Percentiles rank a stretch among this genome's conserved stretches.
Evolutionary conservation across 2,888 invertebrate genomes (phyloP).

Genomic region (Nephrotoma appendiculata): DNA sequence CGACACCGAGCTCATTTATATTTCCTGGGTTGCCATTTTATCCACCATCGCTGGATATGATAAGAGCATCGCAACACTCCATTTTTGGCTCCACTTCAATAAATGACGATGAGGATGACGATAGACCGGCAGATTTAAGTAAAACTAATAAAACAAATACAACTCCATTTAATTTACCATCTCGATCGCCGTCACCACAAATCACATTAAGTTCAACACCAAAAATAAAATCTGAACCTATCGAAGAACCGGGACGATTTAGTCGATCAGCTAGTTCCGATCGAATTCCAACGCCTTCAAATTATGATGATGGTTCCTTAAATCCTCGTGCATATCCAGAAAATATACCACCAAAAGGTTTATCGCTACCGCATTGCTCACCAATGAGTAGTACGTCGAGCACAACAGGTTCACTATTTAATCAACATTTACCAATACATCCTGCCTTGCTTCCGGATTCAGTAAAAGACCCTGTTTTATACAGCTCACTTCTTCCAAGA

Average conservation of each 20-base stretch:
- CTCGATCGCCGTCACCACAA: constrained; percentile 16
- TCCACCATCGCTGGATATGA: constrained; percentile 28
- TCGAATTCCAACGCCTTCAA: background rate
- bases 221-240: constrained; percentile 7
- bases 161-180: background rate
- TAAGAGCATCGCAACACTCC: constrained; percentile 24
- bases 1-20: constrained; percentile 20
- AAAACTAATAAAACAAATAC: constrained; percentile 17
- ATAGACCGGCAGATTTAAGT: constrained; percentile 25
- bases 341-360: constrained; percentile 11
- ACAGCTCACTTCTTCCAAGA: constrained; percentile 42
- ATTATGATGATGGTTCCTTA: constrained; percentile 8
- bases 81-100: constrained; percentile 14
- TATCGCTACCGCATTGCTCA: constrained; percentile 17
- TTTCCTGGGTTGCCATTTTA: constrained; percentile 26
- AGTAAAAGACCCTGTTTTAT: background rate
- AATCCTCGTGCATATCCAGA: constrained; percentile 14
- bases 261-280: constrained; percentile 7
- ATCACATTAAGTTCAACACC: constrained; percentile 20
- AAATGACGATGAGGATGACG: constrained; percentile 16
- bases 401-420: constrained; percentile 28
- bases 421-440: constrained; percentile 9
- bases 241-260: background rate
- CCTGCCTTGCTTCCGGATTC: background rate
- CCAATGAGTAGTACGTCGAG: constrained; percentile 29